Evolutionary conservation across 2,888 invertebrate species (phyloP).

Genomic region (Tuta absoluta): DNA sequence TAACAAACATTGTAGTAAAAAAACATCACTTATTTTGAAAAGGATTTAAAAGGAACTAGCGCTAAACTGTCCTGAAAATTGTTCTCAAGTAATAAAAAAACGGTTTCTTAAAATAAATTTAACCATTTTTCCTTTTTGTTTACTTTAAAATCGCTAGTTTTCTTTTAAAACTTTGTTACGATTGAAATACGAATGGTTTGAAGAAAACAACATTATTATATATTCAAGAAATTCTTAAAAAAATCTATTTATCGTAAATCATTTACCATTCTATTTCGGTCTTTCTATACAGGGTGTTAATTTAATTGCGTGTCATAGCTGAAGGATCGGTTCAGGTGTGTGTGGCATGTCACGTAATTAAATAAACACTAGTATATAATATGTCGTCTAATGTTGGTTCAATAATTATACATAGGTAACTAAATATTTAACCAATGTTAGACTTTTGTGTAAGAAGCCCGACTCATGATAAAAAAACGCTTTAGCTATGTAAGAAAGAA

Average conservation of each 20-base stretch:
- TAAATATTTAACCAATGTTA: slow-evolving; percentile 5
- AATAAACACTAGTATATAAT: no score
- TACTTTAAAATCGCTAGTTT: background rate
- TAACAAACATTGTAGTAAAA: background rate
- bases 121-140: no score
- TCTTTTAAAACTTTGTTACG: background rate
- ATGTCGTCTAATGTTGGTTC: slow-evolving; percentile 5
- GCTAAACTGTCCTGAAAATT: background rate
- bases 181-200: background rate
- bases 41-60: slow-evolving; percentile 1
- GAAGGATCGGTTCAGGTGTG: no score
- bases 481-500: slow-evolving; percentile 47
- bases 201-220: background rate
- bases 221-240: background rate
- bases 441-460: slow-evolving; percentile 51
- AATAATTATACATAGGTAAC: background rate
- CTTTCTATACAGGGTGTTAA: slow-evolving; percentile 2
- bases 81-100: background rate
- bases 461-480: slow-evolving; percentile 60
- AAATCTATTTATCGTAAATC: no score
- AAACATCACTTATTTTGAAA: background rate
- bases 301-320: no score
- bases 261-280: slow-evolving; percentile 15
- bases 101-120: background rate
- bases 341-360: no score